phyloP scores from a whole-genome alignment of 2,113 vertebrate species.

The Tragelaphus imberbis region DNA sequence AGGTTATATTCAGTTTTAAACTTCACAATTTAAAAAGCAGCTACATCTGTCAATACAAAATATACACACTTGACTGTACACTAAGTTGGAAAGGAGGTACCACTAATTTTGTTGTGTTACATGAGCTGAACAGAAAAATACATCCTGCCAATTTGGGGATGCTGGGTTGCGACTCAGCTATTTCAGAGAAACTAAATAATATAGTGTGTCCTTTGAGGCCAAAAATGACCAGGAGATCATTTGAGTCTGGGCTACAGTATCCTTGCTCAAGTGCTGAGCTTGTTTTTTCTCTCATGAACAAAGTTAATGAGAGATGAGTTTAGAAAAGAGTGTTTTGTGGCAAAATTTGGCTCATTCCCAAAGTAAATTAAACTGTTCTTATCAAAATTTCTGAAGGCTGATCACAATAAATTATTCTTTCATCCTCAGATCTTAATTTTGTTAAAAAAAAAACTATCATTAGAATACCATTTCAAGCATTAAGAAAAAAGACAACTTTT shows the following conservation, averaged over 20 bases:
- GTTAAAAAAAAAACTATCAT: neutral
- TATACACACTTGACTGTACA: neutral
- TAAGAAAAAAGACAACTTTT: neutral
- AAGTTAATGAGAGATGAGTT: neutral
- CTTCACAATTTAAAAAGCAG: neutral
- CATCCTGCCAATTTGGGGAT: neutral
- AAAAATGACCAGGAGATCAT: neutral
- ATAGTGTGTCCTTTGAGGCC: neutral
- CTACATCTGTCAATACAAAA: neutral
- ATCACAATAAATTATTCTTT: neutral
- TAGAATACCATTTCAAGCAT: neutral
- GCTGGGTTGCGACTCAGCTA: neutral
- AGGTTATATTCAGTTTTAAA: neutral
- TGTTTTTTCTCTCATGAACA: neutral
- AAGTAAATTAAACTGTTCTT: neutral
- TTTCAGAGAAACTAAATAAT: neutral
- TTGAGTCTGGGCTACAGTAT: neutral
- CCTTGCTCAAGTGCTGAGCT: neutral
- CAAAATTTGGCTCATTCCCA: neutral
- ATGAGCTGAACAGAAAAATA: neutral
- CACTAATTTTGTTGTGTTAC: neutral
- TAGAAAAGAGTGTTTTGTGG: neutral
- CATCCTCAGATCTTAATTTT: neutral
- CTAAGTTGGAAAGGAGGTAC: neutral
- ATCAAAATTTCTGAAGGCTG: neutral